These are phyloP conservation scores for Acanthurus tractus DNA, from an alignment of 2,797 vertebrate genomes.

Conservation along the genomic window DNA sequence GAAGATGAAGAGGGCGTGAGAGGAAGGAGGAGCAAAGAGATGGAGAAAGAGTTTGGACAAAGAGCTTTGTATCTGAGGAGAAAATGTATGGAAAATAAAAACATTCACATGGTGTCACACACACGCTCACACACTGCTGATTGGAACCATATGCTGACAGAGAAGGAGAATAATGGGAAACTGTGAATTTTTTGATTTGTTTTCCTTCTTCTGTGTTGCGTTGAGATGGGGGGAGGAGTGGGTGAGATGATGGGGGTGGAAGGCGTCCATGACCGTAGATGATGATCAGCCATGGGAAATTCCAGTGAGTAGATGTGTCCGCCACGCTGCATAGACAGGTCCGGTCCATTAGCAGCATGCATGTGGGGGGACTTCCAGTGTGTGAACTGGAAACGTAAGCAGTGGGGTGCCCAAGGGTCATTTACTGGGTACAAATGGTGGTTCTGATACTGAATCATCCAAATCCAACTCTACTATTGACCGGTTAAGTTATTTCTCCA, in stretches of 20 bases:
- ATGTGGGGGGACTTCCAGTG: slow-evolving; percentile 57
- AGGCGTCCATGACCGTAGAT: slow-evolving; percentile 73
- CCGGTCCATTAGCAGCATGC: slow-evolving; percentile 68
- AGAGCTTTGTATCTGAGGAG: slow-evolving; percentile 82
- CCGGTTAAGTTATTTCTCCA: slow-evolving; percentile 1
- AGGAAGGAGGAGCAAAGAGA: slow-evolving; percentile 72
- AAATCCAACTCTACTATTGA: slow-evolving; percentile 1
- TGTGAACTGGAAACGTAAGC: slow-evolving; percentile 52
- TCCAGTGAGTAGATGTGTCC: slow-evolving; percentile 56
- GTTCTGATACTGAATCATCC: slow-evolving; percentile 16
- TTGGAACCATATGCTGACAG: slow-evolving; percentile 86
- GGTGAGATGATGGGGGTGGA: slow-evolving; percentile 61
- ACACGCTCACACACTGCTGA: slow-evolving; percentile 63
- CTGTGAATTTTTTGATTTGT: slow-evolving; percentile 83
- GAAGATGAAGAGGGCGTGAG: slow-evolving; percentile 78
- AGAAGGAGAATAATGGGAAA: slow-evolving; percentile 81
- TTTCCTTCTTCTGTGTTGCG: slow-evolving; percentile 75
- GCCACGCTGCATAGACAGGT: slow-evolving; percentile 56
- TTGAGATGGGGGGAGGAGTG: slow-evolving; percentile 69
- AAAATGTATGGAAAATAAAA: slow-evolving; percentile 81
- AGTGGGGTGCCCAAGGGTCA: slow-evolving; percentile 28
- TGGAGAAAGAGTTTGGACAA: slow-evolving; percentile 73
- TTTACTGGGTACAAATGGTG: slow-evolving; percentile 6
- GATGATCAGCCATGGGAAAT: slow-evolving; percentile 82
- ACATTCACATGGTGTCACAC: slow-evolving; percentile 75